These are phyloP conservation scores for Scolopax mira DNA, from an alignment of 2,113 vertebrate genomes.

Conservation along the genomic window DNA sequence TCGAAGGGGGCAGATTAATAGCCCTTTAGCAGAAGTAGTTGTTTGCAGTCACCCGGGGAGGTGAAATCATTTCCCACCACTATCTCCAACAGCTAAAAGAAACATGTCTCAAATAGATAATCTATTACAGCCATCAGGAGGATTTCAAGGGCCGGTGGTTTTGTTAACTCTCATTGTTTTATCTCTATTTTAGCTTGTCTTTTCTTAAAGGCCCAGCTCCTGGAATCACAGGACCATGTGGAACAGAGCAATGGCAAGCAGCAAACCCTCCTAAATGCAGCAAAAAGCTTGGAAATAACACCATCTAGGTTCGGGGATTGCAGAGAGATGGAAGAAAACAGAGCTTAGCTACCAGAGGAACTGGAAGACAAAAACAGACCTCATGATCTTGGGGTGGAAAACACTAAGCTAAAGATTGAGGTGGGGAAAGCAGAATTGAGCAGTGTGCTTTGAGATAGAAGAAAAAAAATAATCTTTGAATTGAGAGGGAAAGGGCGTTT, in stretches of 20 bases:
- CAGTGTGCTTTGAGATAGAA: neutral
- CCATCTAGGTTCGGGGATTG: neutral
- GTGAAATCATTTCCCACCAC: constrained; percentile 50
- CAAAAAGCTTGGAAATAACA: neutral
- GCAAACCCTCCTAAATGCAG: neutral
- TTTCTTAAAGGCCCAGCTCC: constrained; percentile 46
- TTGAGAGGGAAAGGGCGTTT: neutral
- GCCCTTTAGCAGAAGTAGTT: constrained; percentile 6
- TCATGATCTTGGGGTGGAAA: neutral
- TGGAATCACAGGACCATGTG: neutral
- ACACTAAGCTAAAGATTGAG: neutral
- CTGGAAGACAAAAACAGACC: neutral
- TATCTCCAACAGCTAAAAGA: constrained; percentile 52
- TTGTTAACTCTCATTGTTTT: constrained; percentile 34
- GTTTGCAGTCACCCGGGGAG: constrained; percentile 33
- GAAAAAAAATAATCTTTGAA: neutral
- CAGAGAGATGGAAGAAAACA: neutral
- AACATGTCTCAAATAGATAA: constrained; percentile 59
- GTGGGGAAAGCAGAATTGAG: neutral
- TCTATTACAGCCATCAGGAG: constrained; percentile 48
- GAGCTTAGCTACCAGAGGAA: neutral
- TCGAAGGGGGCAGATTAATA: constrained; percentile 30
- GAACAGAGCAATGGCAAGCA: neutral
- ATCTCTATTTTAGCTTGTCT: neutral
- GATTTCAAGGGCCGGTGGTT: constrained; percentile 48